These are phyloP conservation scores for Antechinus flavipes DNA, from an alignment of 2,113 vertebrate species.

Conservation along the genomic window DNA sequence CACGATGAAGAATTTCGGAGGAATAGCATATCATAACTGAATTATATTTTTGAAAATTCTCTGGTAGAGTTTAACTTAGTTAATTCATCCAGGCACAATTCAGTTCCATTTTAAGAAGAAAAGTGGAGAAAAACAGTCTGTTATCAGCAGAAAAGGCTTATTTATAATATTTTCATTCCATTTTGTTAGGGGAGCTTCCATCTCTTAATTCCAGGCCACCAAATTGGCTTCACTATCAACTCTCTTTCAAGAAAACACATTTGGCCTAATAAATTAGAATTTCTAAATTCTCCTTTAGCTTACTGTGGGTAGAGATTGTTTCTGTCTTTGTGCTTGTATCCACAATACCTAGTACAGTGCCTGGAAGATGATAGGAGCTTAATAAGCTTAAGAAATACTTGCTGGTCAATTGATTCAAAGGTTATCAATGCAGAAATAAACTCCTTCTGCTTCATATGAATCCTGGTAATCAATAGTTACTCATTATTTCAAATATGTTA, in stretches of 20 bases:
- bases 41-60: conserved; percentile 38
- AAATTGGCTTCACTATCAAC: not conserved
- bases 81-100: conserved; percentile 43
- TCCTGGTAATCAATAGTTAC: not conserved
- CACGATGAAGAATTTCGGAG: not conserved
- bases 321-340: not conserved
- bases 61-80: conserved; percentile 16
- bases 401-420: not conserved
- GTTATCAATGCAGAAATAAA: not conserved
- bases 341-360: not conserved
- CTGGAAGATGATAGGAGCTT: not conserved
- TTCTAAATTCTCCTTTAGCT: not conserved
- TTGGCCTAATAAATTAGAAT: not conserved
- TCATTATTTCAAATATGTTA: not conserved
- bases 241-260: not conserved
- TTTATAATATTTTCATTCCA: conserved; percentile 47
- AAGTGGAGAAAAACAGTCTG: conserved; percentile 8
- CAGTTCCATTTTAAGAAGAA: conserved; percentile 43
- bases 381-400: not conserved
- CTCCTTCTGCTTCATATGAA: not conserved
- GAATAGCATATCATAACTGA: not conserved
- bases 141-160: conserved; percentile 38
- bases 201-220: not conserved
- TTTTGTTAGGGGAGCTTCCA: conserved; percentile 12
- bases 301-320: not conserved